Evolutionary conservation across 92 coral and sea anemone species (phyloP), one percentile per base, ranked within the genome.

Genomic region (Plumapathes pennacea): DNA sequence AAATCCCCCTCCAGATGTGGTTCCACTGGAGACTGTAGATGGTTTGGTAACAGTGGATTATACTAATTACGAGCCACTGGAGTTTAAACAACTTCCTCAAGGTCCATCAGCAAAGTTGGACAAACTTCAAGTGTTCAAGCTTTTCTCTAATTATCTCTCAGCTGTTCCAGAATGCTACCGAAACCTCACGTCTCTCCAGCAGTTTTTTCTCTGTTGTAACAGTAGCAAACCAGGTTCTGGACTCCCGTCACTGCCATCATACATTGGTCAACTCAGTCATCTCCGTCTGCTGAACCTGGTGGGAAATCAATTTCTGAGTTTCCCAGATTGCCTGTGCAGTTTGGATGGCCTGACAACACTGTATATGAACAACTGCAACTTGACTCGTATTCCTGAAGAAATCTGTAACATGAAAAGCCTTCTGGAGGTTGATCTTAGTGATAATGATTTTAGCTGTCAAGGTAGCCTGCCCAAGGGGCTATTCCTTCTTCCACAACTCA

Each of bases 361-460:
- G 5, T 82, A 83, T 40, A 40, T 91, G 53, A 85, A 73, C 44
- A 63, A 76, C 21, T 91, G 97, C 45, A 62, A 71, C 2, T 53
- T 91, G n/a, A 50, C 76, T 13, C 39, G 58, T 32, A 62, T 91
- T 40, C 88, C 97, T 5, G 44, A 78, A 46, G 46, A 71, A 54
- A 65, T 91, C 12, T 49, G 18, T 10, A 39, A 71, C 15, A 67
- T 91, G 28, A 41, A 45, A 51, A 38, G 57, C 34, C 71, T 91
- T 23, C 38, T 57, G 2, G 85, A 76, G 21, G 71, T 80, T 40
- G 97, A 88, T 55, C 79, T 91, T 11, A 88, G 96, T 45, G 67
- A 67, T 38, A 91, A 91, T 55, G 60, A 58, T 49, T 64, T 81
- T 27, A 64, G 71, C 11, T 2, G 22, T 4, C 32, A 67, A 18